Evolutionary conservation across 1,140 invertebrate species (phyloP), one percentile per base, ranked within the genome.

Genomic region (Penaeus vannamei): DNA sequence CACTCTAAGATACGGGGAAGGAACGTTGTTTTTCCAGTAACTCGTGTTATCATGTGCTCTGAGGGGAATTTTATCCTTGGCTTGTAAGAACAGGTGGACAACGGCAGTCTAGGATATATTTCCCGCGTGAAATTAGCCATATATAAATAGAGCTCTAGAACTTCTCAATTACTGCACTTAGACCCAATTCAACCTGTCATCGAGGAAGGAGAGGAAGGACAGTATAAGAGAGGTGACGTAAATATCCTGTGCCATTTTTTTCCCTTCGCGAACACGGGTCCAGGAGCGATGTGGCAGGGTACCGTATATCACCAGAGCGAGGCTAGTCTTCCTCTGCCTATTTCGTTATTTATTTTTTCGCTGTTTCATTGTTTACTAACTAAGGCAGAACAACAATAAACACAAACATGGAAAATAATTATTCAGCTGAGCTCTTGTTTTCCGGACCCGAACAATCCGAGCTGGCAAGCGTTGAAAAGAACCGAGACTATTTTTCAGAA

Each of bases 61-160:
- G 83, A 89, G 87, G 87, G 87, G 87, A 89, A 89, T 89, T 89
- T 89, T 89, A 89, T 89, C 87, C 87, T 85, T 46, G 87, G 82
- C 82, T 89, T 89, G 87, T 89, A 89, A 89, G 87, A 89, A 89
- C 87, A 89, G 87, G 87, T 89, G 82, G 69, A 89, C 83, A 89
- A 84, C 83, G 82, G 66, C 76, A 59, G 76, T 64, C 53, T 46
- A 61, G 66, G 59, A 42, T 46, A 77, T 66, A 60, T 62, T 64
- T 46, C 23, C 10, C 23, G 32, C 46, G n/a, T 64, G 64, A 89
- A 61, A 22, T 36, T 77, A 32, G 32, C 20, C 84, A 85, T 89
- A 64, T 53, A 53, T 53, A 53, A 53, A 53, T 53, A 53, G 53
- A 53, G 53, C 53, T 53, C 53, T 53, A 53, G 53, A 53, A 53